Percentiles rank a stretch among this genome's conserved stretches.
Conservation (phyloP, 2,797 vertebrate species). For the Platyrinchus mystaceus region DNA sequence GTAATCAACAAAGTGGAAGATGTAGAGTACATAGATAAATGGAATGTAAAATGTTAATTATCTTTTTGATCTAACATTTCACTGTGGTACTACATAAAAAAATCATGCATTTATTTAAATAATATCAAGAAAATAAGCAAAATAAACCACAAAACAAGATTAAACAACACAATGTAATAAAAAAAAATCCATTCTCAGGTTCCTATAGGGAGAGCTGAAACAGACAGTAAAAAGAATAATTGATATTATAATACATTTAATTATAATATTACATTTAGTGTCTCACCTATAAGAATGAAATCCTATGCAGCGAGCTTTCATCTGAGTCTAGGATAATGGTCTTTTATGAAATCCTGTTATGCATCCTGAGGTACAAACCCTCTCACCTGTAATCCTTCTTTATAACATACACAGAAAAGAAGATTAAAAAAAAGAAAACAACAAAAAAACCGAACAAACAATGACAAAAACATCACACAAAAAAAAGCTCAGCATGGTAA, state of each 20-base stretch:
- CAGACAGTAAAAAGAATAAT: background rate
- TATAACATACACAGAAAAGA: background rate
- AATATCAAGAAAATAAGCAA: background rate
- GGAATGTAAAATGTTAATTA: background rate
- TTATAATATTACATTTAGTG: background rate
- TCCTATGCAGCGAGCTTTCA: background rate
- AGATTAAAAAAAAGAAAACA: too few relatives aligned
- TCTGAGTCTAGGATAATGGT: background rate
- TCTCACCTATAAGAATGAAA: background rate
- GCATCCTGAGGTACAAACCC: background rate
- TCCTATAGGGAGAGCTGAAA: background rate
- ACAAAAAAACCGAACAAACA: rapidly evolving
- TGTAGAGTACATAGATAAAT: background rate
- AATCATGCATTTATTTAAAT: background rate
- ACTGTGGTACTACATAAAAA: background rate
- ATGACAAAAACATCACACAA: background rate
- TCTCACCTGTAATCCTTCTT: background rate
- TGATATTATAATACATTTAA: background rate
- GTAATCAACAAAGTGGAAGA: background rate
- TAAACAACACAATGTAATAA: background rate
- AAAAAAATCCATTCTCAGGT: background rate
- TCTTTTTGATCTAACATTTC: background rate
- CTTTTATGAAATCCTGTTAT: background rate
- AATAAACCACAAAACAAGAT: background rate
- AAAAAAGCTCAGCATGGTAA: background rate